These are phyloP conservation scores for Chaetophractus vellerosus DNA, from an alignment of 2,797 vertebrate genomes.

Conservation along the genomic window DNA sequence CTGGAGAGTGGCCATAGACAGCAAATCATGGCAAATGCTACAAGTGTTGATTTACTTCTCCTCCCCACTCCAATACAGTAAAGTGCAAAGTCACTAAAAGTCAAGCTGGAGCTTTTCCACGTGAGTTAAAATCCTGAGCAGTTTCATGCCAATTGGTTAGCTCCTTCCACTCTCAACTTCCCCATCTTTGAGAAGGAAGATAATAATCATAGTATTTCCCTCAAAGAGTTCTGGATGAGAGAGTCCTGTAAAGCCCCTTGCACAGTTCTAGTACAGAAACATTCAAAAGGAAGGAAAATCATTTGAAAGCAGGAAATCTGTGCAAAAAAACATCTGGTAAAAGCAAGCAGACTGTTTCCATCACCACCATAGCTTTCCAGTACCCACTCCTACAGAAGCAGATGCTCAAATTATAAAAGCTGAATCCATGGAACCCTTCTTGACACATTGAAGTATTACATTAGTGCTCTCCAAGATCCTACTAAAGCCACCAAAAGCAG, in stretches of 20 bases:
- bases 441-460: neutral
- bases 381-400: neutral
- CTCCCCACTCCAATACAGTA: neutral
- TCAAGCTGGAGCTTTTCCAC: neutral
- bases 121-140: neutral
- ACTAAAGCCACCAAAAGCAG: constrained; percentile 8
- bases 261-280: neutral
- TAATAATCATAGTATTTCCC: neutral
- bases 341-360: neutral
- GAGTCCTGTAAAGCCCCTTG: neutral
- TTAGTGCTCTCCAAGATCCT: neutral
- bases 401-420: neutral
- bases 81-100: neutral
- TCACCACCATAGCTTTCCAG: neutral
- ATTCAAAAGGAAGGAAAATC: neutral
- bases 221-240: constrained; percentile 23
- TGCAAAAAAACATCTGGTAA: neutral
- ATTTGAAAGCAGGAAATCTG: neutral
- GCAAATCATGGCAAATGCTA: neutral
- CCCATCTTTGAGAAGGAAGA: neutral
- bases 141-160: neutral
- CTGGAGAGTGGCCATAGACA: neutral
- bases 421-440: neutral
- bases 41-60: neutral
- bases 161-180: neutral